These are phyloP conservation scores for Heteractis magnifica DNA, from an alignment of 92 coral and sea anemone species.

Conservation along the genomic window DNA sequence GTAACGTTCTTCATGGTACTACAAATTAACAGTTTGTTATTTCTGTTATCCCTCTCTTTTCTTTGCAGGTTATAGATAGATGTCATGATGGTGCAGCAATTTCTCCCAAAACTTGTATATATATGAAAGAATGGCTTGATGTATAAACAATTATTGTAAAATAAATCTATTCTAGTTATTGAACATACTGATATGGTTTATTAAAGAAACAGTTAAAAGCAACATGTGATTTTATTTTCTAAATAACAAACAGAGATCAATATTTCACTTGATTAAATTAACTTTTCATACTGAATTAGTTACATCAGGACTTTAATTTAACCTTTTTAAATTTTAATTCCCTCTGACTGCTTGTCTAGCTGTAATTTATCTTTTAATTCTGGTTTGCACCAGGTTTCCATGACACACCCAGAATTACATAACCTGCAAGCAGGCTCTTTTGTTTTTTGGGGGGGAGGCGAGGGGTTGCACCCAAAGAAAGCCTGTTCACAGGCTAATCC, in stretches of 20 bases:
- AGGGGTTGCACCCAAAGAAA: no score
- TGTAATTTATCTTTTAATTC: no score
- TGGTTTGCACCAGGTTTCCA: no score
- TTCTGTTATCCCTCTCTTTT: slow-evolving; percentile 2
- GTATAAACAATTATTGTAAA: slow-evolving; percentile 4
- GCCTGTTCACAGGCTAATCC: no score
- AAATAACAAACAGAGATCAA: not conserved
- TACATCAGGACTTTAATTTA: no score
- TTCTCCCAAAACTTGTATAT: slow-evolving; percentile 90
- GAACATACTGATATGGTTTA: not conserved
- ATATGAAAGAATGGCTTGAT: slow-evolving; percentile 95
- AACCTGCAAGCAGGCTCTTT: no score
- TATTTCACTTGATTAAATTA: not conserved
- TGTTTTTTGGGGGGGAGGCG: no score
- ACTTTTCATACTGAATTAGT: not conserved
- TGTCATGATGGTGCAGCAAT: slow-evolving; percentile 90
- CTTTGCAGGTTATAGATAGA: slow-evolving; percentile 62
- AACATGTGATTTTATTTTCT: not conserved
- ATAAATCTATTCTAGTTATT: not conserved
- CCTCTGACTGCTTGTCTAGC: not conserved
- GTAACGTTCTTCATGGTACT: not conserved
- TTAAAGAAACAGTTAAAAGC: not conserved
- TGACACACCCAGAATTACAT: no score
- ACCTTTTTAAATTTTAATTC: no score
- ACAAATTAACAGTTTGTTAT: not conserved